Conservation (phyloP, 2,113 vertebrate genomes). For the Xiphophorus hellerii region DNA sequence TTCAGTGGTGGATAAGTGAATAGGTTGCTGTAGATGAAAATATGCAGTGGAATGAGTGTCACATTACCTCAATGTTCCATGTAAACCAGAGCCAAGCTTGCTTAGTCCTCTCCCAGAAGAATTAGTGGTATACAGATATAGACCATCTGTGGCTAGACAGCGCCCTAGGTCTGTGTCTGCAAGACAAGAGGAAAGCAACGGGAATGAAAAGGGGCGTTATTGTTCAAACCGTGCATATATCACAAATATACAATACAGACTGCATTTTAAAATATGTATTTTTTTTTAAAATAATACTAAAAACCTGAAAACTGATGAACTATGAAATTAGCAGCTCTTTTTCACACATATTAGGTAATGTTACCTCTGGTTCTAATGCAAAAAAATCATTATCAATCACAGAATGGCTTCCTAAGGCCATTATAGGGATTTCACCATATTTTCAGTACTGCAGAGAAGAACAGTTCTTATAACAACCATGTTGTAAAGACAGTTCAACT, state of each 20-base stretch:
- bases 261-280: not conserved
- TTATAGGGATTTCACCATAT: not conserved
- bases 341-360: not conserved
- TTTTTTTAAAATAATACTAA: not conserved
- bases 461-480: not conserved
- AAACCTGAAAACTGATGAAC: not conserved
- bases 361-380: not conserved
- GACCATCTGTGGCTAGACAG: constrained; percentile 94
- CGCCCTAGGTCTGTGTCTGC: constrained; percentile 96
- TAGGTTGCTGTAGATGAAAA: constrained; percentile 38
- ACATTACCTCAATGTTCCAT: constrained; percentile 94
- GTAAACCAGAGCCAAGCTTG: constrained; percentile 96
- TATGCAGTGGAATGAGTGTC: constrained; percentile 43
- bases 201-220: not conserved
- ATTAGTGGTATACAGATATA: constrained; percentile 97
- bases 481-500: too few species aligned
- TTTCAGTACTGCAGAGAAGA: too few species aligned
- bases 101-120: constrained; percentile 96
- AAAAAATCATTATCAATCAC: not conserved
- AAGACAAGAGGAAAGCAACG: constrained; percentile 48
- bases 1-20: constrained; percentile 14
- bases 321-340: not conserved
- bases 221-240: not conserved
- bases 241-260: not conserved
- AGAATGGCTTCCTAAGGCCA: not conserved